Conservation (phyloP, 2,797 vertebrate species). For the Microctenopoma stevenorrisi region DNA sequence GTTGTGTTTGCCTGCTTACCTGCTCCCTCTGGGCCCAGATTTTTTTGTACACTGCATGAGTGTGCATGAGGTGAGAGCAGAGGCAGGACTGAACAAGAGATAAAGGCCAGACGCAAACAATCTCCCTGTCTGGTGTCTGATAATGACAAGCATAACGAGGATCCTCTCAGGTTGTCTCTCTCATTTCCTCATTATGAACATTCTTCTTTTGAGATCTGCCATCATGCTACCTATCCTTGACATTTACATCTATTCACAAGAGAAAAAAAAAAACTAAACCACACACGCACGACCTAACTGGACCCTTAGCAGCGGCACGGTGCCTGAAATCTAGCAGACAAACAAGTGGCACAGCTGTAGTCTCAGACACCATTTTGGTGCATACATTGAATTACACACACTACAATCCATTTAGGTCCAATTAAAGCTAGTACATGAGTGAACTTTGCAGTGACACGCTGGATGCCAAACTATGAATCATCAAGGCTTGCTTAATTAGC, state of each 20-base stretch:
- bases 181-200: slow-evolving; percentile 77
- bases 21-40: slow-evolving; percentile 38
- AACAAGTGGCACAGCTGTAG: slow-evolving; percentile 58
- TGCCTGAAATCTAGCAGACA: slow-evolving; percentile 45
- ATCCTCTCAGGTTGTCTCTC: slow-evolving; percentile 73
- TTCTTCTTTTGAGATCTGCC: slow-evolving; percentile 72
- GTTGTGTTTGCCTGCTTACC: slow-evolving; percentile 56
- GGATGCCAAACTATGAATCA: slow-evolving; percentile 66
- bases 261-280: slow-evolving; percentile 14
- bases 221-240: slow-evolving; percentile 63
- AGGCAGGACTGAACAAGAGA: slow-evolving; percentile 49
- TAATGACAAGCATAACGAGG: slow-evolving; percentile 73
- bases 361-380: slow-evolving; percentile 46
- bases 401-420: slow-evolving; percentile 63
- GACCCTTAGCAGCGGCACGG: slow-evolving; percentile 66
- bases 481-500: slow-evolving; percentile 76
- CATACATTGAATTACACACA: slow-evolving; percentile 52
- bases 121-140: slow-evolving; percentile 63
- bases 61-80: slow-evolving; percentile 50
- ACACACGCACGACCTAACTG: slow-evolving; percentile 33
- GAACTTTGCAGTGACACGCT: slow-evolving; percentile 67
- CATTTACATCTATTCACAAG: slow-evolving; percentile 68
- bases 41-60: slow-evolving; percentile 61
- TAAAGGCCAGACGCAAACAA: slow-evolving; percentile 70
- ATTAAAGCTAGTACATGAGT: slow-evolving; percentile 74